Evolutionary conservation across 1,140 invertebrate species (phyloP), one percentile per base, ranked within the genome.

Genomic region (Cydia amplana): DNA sequence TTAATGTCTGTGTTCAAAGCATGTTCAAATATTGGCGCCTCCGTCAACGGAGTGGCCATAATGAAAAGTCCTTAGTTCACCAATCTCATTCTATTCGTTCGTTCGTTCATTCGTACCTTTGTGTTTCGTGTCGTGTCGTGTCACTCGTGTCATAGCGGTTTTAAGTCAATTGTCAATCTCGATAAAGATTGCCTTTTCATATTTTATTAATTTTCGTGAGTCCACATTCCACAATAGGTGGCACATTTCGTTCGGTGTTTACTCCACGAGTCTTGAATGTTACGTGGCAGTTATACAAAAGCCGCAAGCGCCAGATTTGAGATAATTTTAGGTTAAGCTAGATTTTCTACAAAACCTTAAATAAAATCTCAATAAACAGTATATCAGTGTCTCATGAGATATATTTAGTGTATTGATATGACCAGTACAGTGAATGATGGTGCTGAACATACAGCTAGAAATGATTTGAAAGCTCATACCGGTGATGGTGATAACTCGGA

Each of bases 401-500:
- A 60, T 60, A 55, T 55, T 7, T 32, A 67, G 25, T n/a, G n/a
- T n/a, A 70, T 70, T 36, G 32, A 70, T 4, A 70, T 70, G 65
- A 23, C 65, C 65, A 36, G 65, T 36, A 40, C 40, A 40, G 16
- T 36, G 9, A 32, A 40, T 18, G 32, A 40, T 70, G n/a, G 9
- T 40, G 16, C 32, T 43, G 64, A 65, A n/a, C 36, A 20, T 18
- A 18, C 65, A 18, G 18, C 36, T 10, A 43, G 65, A 36, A 70
- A 36, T 70, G 16, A 36, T 36, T 36, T 18, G 6, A 36, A 20
- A 70, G n/a, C 18, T 83, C 81, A 82, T 63, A 18, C 46, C 40
- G 72, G 23, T 64, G 75, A 77, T 40, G 73, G 36, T 49, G 49
- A 75, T 60, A 60, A 80, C 75, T 60, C 75, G 46, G 73, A 80